These are phyloP conservation scores for Coranthus polyacanthus DNA, from an alignment of 2,797 vertebrate species.

Conservation along the genomic window DNA sequence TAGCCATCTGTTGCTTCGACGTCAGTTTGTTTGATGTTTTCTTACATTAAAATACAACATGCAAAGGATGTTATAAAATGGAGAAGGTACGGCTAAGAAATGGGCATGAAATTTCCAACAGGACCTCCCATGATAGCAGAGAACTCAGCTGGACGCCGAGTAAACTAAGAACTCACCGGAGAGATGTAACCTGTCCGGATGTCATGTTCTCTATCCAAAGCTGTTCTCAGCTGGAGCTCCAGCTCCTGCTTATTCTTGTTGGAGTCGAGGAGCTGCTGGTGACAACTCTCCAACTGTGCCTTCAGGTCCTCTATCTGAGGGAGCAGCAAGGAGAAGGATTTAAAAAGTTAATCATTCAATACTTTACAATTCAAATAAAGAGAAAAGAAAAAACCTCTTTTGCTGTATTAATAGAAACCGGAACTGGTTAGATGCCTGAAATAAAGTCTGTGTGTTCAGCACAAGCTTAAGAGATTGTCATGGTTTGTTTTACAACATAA, in stretches of 20 bases:
- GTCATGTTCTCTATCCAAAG: constrained; percentile 84
- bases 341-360: background rate
- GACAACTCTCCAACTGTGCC: constrained; percentile 84
- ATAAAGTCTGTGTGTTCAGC: too few relatives aligned
- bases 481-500: too few relatives aligned
- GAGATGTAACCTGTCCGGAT: constrained; percentile 86
- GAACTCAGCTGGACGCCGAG: constrained; percentile 13
- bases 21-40: constrained; percentile 77
- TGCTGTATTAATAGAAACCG: too few relatives aligned
- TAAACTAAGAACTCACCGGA: constrained; percentile 78
- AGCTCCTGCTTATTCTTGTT: constrained; percentile 86
- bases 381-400: background rate
- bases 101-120: constrained; percentile 2
- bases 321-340: background rate
- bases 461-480: too few relatives aligned
- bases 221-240: constrained; percentile 83
- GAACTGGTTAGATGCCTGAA: too few relatives aligned
- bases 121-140: constrained; percentile 22
- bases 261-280: constrained; percentile 85
- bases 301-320: constrained; percentile 88
- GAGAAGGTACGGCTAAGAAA: constrained; percentile 55
- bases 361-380: too few relatives aligned
- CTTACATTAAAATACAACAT: constrained; percentile 79
- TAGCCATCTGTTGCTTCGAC: constrained; percentile 61
- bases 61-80: constrained; percentile 84